Conservation (phyloP, 2,113 vertebrate genomes). For the Anarhynchus alexandrinus region DNA sequence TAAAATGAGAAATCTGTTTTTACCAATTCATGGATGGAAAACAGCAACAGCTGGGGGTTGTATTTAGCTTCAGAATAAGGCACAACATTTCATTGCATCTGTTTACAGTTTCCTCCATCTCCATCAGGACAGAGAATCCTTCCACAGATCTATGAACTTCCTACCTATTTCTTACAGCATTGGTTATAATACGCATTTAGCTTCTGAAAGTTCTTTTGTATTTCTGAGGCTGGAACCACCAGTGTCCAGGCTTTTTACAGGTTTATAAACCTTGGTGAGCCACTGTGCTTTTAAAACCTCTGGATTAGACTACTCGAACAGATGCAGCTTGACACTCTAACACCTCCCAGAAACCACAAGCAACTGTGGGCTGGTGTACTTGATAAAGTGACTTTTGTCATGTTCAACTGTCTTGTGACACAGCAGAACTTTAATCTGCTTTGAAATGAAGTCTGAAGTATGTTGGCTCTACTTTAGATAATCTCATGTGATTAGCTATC, state of each 20-base stretch:
- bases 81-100: not conserved
- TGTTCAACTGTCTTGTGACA: not conserved
- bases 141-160: not conserved
- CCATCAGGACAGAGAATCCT: not conserved
- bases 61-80: not conserved
- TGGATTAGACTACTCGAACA: not conserved
- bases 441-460: not conserved
- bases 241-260: not conserved
- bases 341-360: not conserved
- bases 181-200: not conserved
- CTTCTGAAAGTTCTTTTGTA: not conserved
- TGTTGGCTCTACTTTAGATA: not conserved
- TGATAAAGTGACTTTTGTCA: not conserved
- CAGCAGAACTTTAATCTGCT: not conserved
- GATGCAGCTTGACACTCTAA: not conserved
- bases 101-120: not conserved
- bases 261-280: not conserved
- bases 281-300: not conserved
- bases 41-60: not conserved
- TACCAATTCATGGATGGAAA: not conserved
- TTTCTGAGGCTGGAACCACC: not conserved
- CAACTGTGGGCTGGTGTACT: not conserved
- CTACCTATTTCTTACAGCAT: not conserved
- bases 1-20: not conserved
- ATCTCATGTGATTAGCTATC: not conserved